Evolutionary conservation across 2,888 invertebrate species (phyloP).

Genomic region (Drosophila greeni): DNA sequence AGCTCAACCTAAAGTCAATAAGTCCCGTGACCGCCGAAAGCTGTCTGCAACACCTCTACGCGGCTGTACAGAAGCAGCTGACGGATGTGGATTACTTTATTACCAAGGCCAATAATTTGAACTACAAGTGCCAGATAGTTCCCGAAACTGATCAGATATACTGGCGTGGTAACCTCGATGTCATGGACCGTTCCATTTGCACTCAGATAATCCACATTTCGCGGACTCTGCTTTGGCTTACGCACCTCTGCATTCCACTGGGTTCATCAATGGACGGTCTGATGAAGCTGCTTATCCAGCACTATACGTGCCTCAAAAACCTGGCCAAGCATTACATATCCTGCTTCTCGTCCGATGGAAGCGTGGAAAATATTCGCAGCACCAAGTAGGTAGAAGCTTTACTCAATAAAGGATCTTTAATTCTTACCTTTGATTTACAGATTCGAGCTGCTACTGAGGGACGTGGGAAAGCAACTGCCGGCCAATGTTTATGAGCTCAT

Average conservation of each 20-base stretch:
- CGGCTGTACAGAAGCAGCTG: slow-evolving; percentile 75
- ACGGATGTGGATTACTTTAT: slow-evolving; percentile 77
- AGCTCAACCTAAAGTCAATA: slow-evolving; percentile 73
- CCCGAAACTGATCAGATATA: slow-evolving; percentile 79
- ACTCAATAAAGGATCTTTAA: neutral
- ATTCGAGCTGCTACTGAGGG: slow-evolving; percentile 80
- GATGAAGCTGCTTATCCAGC: slow-evolving; percentile 81
- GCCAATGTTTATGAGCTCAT: slow-evolving; percentile 81
- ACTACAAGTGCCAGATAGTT: slow-evolving; percentile 79
- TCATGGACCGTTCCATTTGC: slow-evolving; percentile 81
- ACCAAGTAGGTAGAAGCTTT: slow-evolving; percentile 59
- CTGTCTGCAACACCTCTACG: slow-evolving; percentile 69
- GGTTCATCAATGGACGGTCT: slow-evolving; percentile 81
- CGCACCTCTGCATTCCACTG: slow-evolving; percentile 80
- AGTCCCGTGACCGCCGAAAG: slow-evolving; percentile 66
- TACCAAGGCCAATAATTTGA: slow-evolving; percentile 79
- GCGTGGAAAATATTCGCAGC: slow-evolving; percentile 60
- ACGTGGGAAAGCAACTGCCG: slow-evolving; percentile 81
- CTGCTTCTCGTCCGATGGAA: slow-evolving; percentile 77
- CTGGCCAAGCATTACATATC: slow-evolving; percentile 82
- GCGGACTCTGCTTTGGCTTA: slow-evolving; percentile 80
- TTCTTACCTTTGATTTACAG: slow-evolving; percentile 63
- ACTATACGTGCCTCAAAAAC: slow-evolving; percentile 81
- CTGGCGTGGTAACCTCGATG: slow-evolving; percentile 79
- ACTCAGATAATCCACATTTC: slow-evolving; percentile 81